These are phyloP conservation scores for Anarrhichthys ocellatus DNA, from an alignment of 2,113 vertebrate species.

Conservation along the genomic window DNA sequence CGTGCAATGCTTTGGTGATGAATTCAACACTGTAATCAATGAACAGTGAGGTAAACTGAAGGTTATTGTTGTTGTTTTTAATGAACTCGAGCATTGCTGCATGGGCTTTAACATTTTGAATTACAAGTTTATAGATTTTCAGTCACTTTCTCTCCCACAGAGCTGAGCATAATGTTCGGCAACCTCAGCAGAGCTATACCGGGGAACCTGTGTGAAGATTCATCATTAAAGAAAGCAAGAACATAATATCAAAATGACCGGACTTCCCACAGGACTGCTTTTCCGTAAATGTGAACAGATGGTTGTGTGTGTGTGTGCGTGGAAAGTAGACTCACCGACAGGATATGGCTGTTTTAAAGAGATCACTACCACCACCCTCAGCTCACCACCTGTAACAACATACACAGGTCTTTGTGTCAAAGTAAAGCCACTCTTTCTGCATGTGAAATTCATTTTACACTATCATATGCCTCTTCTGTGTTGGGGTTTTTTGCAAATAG, in stretches of 20 bases:
- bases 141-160: slow-evolving; percentile 2
- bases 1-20: slow-evolving; percentile 25
- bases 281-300: slow-evolving; percentile 34
- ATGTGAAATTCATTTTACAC: slow-evolving; percentile 31
- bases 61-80: slow-evolving; percentile 25
- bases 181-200: slow-evolving; percentile 4
- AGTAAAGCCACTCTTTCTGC: slow-evolving; percentile 36
- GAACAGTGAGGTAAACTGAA: slow-evolving; percentile 10
- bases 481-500: not conserved
- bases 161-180: not conserved
- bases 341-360: not conserved
- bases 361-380: slow-evolving; percentile 60
- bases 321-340: slow-evolving; percentile 5
- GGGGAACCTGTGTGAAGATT: not conserved
- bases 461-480: slow-evolving; percentile 25
- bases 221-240: not conserved
- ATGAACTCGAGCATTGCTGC: slow-evolving; percentile 4
- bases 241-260: slow-evolving; percentile 13
- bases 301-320: not conserved
- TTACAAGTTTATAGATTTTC: slow-evolving; percentile 18
- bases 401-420: not conserved
- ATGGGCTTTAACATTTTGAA: slow-evolving; percentile 9
- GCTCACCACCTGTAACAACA: slow-evolving; percentile 41
- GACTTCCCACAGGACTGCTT: slow-evolving; percentile 13
- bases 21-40: slow-evolving; percentile 31